Evolutionary conservation across 2,113 vertebrate species (phyloP).

Genomic region (Arenaria interpres): DNA sequence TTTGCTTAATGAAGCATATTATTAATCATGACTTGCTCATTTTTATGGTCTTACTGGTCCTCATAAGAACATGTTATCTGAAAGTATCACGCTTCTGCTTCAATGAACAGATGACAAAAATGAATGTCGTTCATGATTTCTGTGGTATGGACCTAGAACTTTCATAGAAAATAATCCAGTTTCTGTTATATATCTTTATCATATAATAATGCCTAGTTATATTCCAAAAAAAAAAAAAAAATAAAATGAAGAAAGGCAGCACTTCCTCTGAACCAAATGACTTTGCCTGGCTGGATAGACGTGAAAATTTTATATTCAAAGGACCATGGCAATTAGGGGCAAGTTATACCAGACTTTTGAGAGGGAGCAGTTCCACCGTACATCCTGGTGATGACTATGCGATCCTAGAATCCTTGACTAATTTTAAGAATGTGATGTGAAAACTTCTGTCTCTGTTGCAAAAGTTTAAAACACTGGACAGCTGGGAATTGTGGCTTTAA

Average conservation of each 20-base stretch:
- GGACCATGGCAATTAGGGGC: neutral
- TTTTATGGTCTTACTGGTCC: neutral
- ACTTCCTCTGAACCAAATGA: neutral
- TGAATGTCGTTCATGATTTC: neutral
- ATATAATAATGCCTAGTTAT: neutral
- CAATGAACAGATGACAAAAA: neutral
- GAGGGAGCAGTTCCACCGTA: neutral
- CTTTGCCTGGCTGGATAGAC: neutral
- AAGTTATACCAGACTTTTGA: neutral
- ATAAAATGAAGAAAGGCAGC: neutral
- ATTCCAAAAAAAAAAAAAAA: neutral
- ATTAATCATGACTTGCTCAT: neutral
- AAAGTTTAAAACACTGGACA: neutral
- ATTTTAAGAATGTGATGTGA: neutral
- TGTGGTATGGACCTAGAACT: neutral
- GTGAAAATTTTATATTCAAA: neutral
- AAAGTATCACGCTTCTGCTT: neutral
- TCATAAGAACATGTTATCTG: neutral
- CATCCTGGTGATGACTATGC: neutral
- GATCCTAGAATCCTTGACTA: neutral
- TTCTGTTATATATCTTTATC: neutral
- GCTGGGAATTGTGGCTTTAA: neutral
- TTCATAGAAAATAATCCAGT: neutral
- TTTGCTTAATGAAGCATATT: constrained; percentile 7
- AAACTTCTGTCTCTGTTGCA: neutral